Base-by-base conservation (phyloP, 2,888 invertebrate species). In the Hypomecis punctinalis region DNA sequence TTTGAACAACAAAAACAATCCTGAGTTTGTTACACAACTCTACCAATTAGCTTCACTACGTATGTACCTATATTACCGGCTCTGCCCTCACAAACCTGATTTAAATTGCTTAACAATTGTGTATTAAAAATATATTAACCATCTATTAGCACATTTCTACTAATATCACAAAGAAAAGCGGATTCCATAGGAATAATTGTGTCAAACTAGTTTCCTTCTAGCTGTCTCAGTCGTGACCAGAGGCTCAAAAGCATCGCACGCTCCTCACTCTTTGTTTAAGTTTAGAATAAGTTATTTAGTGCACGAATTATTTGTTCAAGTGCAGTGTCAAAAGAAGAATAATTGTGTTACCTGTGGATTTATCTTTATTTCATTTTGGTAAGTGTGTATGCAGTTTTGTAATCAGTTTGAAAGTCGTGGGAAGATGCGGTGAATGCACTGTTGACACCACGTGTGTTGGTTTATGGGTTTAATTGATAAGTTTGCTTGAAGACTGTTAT, bases 191-290 rank as follows among this genome's bases (percentile, higher is more conserved):
- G 45, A 46, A n/a, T 52, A 61, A 61, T 51, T 60, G 52, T 40
- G 42, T 53, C 42, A 48, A 66, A 65, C 65, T 35, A 53, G 65
- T 65, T 61, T 47, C 11, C 40, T 8, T 45, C 7, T 36, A 33
- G 13, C 47, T 23, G 48, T 45, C 43, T 54, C 56, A 66, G 65
- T 66, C 53, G 65, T 66, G 52, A 48, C 43, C 36, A 37, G 65
- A 53, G 37, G 57, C 65, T 61, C 48, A 47, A 0, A 13, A 48
- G 57, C 65, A 36, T n/a, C 65, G 61, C 57, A 66, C 65, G 65
- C 65, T 56, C 43, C 35, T 37, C n/a, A 35, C 51, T 6, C 33
- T 33, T 47, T 9, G 11, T 45, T 10, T 52, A 51, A 10, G 35
- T 46, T 39, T 51, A 46, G 36, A 49, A 42, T 13, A 43, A 47